A percentile compares a stretch with the other conserved stretches of the same genome.
phyloP scores from a whole-genome alignment of 2,888 invertebrate genomes.

The Gryllus longicercus region DNA sequence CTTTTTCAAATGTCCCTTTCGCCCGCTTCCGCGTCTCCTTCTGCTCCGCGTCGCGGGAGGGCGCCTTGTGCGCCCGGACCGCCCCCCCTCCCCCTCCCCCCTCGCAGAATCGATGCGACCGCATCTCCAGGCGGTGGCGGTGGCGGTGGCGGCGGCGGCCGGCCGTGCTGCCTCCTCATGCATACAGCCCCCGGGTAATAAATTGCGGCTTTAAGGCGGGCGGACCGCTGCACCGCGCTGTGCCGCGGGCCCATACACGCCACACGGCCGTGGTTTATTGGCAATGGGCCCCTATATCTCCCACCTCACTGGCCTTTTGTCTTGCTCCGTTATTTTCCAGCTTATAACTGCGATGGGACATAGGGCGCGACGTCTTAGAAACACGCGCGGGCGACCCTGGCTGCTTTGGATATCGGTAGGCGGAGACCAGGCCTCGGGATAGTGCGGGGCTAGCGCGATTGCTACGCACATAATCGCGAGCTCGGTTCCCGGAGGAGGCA shows the following conservation, averaged over 20 bases:
- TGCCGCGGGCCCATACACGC: slow-evolving; percentile 5
- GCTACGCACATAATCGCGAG: too few relatives aligned
- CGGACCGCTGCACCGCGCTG: neutral
- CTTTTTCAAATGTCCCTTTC: too few relatives aligned
- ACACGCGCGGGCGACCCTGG: too few relatives aligned
- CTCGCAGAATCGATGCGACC: neutral
- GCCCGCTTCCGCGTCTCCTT: too few relatives aligned
- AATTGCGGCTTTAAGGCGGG: slow-evolving; percentile 17
- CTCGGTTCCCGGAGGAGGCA: too few relatives aligned
- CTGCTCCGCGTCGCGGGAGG: too few relatives aligned
- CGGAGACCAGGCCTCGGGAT: too few relatives aligned
- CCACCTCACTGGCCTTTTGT: neutral
- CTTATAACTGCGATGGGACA: neutral
- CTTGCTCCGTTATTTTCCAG: slow-evolving; percentile 1
- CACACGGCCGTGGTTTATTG: neutral
- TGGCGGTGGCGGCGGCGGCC: neutral
- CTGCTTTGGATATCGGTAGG: too few relatives aligned
- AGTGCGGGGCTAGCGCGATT: too few relatives aligned
- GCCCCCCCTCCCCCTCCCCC: neutral
- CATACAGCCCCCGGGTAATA: neutral
- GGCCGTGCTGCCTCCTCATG: neutral
- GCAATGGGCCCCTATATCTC: slow-evolving; percentile 6
- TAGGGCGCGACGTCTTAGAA: too few relatives aligned
- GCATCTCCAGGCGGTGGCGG: neutral
- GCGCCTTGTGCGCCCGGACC: neutral